A percentile compares a stretch with the other conserved stretches of the same genome.
These are phyloP conservation scores for Netelia melanura DNA, from an alignment of 2,888 invertebrate genomes.

Conservation along the genomic window DNA sequence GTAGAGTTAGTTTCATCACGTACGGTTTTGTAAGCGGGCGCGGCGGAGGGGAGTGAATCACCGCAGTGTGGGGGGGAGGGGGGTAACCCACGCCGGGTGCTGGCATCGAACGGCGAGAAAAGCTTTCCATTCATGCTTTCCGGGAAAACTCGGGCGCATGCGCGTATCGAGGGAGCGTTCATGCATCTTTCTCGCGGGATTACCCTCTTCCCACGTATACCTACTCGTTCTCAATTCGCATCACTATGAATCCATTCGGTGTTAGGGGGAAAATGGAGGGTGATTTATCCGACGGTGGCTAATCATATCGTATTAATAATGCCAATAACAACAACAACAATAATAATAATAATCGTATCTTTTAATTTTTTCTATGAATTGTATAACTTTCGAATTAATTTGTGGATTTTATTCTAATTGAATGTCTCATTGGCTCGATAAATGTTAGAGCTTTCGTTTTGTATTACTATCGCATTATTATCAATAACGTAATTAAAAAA, in stretches of 20 bases:
- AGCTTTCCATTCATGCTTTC: slow-evolving; percentile 68
- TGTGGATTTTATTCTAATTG: too few species aligned
- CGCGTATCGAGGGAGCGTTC: slow-evolving; percentile 58
- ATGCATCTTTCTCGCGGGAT: slow-evolving; percentile 43
- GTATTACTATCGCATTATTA: too few species aligned
- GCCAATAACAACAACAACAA: background rate
- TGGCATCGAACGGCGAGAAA: slow-evolving; percentile 64
- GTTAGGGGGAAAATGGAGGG: background rate
- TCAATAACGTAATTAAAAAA: background rate
- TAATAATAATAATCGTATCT: background rate
- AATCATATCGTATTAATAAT: background rate
- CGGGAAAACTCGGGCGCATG: slow-evolving; percentile 50
- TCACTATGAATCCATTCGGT: background rate
- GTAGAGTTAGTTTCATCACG: slow-evolving; percentile 41
- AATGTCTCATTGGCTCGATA: too few species aligned
- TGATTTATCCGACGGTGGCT: background rate
- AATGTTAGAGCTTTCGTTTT: too few species aligned
- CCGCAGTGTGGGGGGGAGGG: background rate
- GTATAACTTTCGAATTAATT: too few species aligned
- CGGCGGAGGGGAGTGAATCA: slow-evolving; percentile 23
- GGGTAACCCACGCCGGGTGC: slow-evolving; percentile 4
- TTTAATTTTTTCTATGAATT: background rate
- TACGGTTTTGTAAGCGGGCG: slow-evolving; percentile 5
- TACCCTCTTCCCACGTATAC: slow-evolving; percentile 9
- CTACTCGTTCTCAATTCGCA: background rate